Base-by-base conservation (phyloP, 2,888 invertebrate species). In the Timandra comae region DNA sequence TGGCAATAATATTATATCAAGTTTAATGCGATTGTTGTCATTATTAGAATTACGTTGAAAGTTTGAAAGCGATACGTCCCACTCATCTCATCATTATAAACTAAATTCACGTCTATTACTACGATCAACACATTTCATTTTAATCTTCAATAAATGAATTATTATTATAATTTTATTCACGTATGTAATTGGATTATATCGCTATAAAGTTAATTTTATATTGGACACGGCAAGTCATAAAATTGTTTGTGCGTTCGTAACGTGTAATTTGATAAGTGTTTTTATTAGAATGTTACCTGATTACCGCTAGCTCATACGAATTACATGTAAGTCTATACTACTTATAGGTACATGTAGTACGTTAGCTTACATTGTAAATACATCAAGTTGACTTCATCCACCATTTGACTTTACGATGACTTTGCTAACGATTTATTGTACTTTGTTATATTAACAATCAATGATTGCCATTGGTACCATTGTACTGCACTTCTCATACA, bases 41-140 rank as follows among this genome's bases (percentile, higher is more conserved):
- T n/a, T n/a, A 22, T 21, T 31, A 20, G 4, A 21, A 38, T 30
- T 26, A 29, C 31, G 25, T 38, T 29, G 31, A 33, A 38, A 26
- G 33, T 31, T 29, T 27, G 24, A 32, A 39, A 35, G 32, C 13
- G 6, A 39, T 39, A 27, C 35, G 24, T 39, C 39, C 39, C 39
- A 39, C 39, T 35, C 39, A 35, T 3, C 16, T 16, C 16, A 16
- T 16, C 16, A 5, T 16, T 16, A 16, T 16, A 1, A 5, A 16
- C 3, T 16, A 16, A 6, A 16, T 3, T 6, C 16, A n/a, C n/a
- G n/a, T n/a, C n/a, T n/a, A n/a, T n/a, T n/a, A n/a, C n/a, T n/a
- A 31, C 28, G 27, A 34, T 33, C 30, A 7, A 11, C 23, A 16
- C 16, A 16, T 16, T 5, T 16, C 29, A 12, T 16, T 29, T 29